These are phyloP conservation scores for Rhinella marina DNA, from an alignment of 2,797 vertebrate genomes.

Conservation along the genomic window DNA sequence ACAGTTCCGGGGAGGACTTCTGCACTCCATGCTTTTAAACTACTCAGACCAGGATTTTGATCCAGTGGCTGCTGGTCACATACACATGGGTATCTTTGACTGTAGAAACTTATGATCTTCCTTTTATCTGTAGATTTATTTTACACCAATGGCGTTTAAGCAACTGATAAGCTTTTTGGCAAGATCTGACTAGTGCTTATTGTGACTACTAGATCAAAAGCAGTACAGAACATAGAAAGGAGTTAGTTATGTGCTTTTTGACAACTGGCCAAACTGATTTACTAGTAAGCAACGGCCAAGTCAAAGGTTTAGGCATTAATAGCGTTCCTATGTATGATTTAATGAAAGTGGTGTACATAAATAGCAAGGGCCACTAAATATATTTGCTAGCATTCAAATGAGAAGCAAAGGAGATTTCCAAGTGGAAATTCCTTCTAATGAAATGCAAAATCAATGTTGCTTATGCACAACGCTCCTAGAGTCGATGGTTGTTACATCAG, in stretches of 20 bases:
- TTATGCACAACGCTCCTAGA: background rate
- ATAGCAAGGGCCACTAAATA: background rate
- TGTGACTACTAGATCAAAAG: background rate
- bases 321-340: background rate
- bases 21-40: too few relatives aligned
- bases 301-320: too few relatives aligned
- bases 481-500: background rate
- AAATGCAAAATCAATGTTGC: background rate
- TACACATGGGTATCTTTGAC: too few relatives aligned
- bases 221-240: too few relatives aligned
- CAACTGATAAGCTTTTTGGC: background rate
- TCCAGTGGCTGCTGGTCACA: too few relatives aligned
- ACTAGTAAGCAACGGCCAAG: background rate
- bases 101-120: background rate
- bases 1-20: too few relatives aligned
- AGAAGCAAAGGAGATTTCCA: background rate
- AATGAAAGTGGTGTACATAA: background rate
- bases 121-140: background rate
- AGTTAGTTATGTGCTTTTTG: too few relatives aligned
- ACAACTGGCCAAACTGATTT: too few relatives aligned
- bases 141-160: background rate
- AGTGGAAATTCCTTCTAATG: background rate
- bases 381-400: background rate
- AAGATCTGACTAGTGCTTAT: background rate
- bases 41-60: too few relatives aligned